Percentiles rank a stretch among this genome's conserved stretches.
Evolutionary conservation across 2,797 vertebrate species (phyloP).

Genomic region (Telmatherina bonti): DNA sequence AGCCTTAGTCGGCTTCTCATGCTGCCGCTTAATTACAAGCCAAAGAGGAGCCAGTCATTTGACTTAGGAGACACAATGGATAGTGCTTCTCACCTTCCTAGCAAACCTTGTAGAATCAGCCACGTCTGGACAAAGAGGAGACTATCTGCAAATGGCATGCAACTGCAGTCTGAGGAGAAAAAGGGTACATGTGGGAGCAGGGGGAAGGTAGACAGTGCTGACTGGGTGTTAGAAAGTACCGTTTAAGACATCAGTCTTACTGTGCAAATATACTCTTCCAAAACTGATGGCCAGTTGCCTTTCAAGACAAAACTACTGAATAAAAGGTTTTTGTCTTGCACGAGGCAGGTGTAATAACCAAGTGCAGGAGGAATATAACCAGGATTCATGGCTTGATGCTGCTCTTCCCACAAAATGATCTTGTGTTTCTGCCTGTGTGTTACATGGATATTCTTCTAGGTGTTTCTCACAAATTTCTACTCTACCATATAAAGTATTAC

Average conservation of each 20-base stretch:
- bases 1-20: conserved; percentile 88
- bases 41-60: conserved; percentile 94
- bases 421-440: no score
- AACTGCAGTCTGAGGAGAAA: conserved; percentile 90
- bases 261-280: conserved; percentile 30
- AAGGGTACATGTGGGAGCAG: conserved; percentile 85
- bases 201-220: conserved; percentile 86
- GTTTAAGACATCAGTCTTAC: conserved; percentile 53
- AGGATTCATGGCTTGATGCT: no score
- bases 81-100: conserved; percentile 74
- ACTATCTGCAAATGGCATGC: conserved; percentile 93
- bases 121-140: conserved; percentile 96
- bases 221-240: conserved; percentile 96
- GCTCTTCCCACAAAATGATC: no score
- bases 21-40: conserved; percentile 89
- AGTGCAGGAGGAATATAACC: conserved; percentile 3
- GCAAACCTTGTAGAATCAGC: conserved; percentile 88
- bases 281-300: conserved; percentile 5
- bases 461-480: no score
- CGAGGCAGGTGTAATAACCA: conserved; percentile 38
- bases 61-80: conserved; percentile 89
- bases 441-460: no score
- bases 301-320: conserved; percentile 35
- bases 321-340: conserved; percentile 45
- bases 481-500: no score